A percentile compares a stretch with the other conserved stretches of the same genome.
These are phyloP conservation scores for Arvicola amphibius DNA, from an alignment of 2,797 vertebrate species.

Conservation along the genomic window DNA sequence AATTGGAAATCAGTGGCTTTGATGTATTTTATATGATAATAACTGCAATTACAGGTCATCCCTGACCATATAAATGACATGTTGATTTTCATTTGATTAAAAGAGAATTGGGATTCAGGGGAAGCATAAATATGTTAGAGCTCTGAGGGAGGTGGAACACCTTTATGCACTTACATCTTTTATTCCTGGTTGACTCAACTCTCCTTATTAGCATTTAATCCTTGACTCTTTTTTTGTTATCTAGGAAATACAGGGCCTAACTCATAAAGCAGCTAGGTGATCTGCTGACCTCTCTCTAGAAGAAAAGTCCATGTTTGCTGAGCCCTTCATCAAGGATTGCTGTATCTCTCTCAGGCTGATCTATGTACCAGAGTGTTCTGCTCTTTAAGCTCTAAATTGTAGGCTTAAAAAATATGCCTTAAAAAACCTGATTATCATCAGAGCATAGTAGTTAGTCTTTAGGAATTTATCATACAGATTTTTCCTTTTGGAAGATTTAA, in stretches of 20 bases:
- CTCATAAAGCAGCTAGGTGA: slow-evolving; percentile 28
- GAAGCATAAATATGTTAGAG: slow-evolving; percentile 53
- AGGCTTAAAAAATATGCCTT: slow-evolving; percentile 59
- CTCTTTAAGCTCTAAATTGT: slow-evolving; percentile 64
- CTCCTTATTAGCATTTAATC: slow-evolving; percentile 57
- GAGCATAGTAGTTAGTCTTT: slow-evolving; percentile 48
- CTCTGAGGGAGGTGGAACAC: background rate
- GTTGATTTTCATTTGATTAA: slow-evolving; percentile 57
- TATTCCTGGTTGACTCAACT: slow-evolving; percentile 37
- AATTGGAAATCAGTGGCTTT: slow-evolving; percentile 51
- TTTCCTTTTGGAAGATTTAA: slow-evolving; percentile 63
- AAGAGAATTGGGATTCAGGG: slow-evolving; percentile 42
- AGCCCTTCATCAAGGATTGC: slow-evolving; percentile 51
- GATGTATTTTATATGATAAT: slow-evolving; percentile 55
- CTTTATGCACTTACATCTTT: slow-evolving; percentile 21
- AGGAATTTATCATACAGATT: slow-evolving; percentile 65
- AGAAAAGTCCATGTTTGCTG: slow-evolving; percentile 39
- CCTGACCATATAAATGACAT: slow-evolving; percentile 54
- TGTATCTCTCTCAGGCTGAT: slow-evolving; percentile 45
- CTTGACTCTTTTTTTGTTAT: slow-evolving; percentile 30
- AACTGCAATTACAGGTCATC: slow-evolving; percentile 62
- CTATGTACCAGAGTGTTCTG: slow-evolving; percentile 35
- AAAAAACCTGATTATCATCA: slow-evolving; percentile 64
- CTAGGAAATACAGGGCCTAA: slow-evolving; percentile 58
- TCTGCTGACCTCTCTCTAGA: slow-evolving; percentile 16